Evolutionary conservation across 2,797 vertebrate genomes (phyloP), one percentile per base, ranked within the genome.

Genomic region (Epinephelus coioides): DNA sequence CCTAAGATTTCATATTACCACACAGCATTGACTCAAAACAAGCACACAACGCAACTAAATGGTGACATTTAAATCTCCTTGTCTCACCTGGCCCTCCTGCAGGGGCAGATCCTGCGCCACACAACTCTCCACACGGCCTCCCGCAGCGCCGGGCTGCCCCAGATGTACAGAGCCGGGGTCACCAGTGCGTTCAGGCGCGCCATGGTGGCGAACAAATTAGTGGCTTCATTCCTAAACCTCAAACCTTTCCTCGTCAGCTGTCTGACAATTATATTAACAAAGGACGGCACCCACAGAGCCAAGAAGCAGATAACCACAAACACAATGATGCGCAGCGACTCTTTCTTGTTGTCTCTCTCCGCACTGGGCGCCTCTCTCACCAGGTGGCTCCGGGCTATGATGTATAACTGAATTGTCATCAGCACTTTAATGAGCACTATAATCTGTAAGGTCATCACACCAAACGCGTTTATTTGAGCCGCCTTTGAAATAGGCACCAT

Each of bases 261-360:
- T 25, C 92, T 84, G 34, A 93, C 90, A 19, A 96, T 95, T 1
- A 95, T 94, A 30, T 96, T 96, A 5, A 96, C 81, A 72, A 96
- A 96, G 1, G 95, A 95, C 0, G 96, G 96, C 79, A 91, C 89
- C 96, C 96, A 96, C n/a, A 96, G 80, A 12, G 78, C 84, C 82
- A 96, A 60, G 76, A 96, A 96, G 43, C 90, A 95, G 1, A 96
- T 95, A 0, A 96, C 96, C 76, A 96, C 95, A 34, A 95, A 93
- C 61, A 96, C 92, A 13, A 96, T 96, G 69, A 96, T 94, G 69
- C 93, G 94, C 81, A 96, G 75, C 4, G 95, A 96, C 80, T 96
- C 95, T 34, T 90, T 95, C 62, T 96, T 96, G 86, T 62, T 93
- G 25, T 96, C 95, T 17, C 91, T 84, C 38, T 95, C 95, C 0